These are phyloP conservation scores for Poeciliopsis infans DNA, from an alignment of 2,797 vertebrate genomes.

Conservation along the genomic window DNA sequence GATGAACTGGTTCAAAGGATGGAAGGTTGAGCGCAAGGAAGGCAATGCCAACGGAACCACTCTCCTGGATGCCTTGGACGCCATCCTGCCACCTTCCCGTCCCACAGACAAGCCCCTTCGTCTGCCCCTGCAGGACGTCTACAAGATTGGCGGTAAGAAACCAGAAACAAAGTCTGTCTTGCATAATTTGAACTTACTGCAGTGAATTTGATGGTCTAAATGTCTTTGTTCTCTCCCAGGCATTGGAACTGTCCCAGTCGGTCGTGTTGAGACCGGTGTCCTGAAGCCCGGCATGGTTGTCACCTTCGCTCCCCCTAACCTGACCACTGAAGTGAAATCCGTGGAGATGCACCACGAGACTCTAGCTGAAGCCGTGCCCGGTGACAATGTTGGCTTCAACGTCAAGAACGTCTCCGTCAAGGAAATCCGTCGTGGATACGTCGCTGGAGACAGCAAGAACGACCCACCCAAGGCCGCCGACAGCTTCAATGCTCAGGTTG, in stretches of 20 bases:
- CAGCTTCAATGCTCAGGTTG: conserved; percentile 81
- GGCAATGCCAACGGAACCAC: conserved; percentile 87
- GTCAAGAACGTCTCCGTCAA: conserved; percentile 87
- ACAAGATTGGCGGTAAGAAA: conserved; percentile 91
- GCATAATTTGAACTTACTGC: background rate
- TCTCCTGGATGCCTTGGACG: conserved; percentile 92
- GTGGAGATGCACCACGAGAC: conserved; percentile 87
- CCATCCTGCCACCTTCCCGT: conserved; percentile 90
- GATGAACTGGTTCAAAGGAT: conserved; percentile 97
- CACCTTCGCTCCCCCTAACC: conserved; percentile 79
- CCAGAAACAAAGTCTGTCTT: background rate
- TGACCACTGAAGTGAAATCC: conserved; percentile 87
- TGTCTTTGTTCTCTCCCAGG: conserved; percentile 49
- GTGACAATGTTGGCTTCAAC: conserved; percentile 87
- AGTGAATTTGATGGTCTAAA: background rate
- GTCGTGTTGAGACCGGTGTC: conserved; percentile 82
- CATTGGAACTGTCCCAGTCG: conserved; percentile 84
- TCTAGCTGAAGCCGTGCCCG: conserved; percentile 78
- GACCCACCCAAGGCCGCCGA: conserved; percentile 78
- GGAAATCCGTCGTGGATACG: conserved; percentile 82
- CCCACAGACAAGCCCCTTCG: conserved; percentile 94
- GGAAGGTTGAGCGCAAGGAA: conserved; percentile 93
- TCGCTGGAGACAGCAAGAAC: conserved; percentile 84
- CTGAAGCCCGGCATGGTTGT: conserved; percentile 83
- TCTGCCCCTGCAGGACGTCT: conserved; percentile 95